phyloP scores from a whole-genome alignment of 2,113 vertebrate species.

The Oriolus oriolus region DNA sequence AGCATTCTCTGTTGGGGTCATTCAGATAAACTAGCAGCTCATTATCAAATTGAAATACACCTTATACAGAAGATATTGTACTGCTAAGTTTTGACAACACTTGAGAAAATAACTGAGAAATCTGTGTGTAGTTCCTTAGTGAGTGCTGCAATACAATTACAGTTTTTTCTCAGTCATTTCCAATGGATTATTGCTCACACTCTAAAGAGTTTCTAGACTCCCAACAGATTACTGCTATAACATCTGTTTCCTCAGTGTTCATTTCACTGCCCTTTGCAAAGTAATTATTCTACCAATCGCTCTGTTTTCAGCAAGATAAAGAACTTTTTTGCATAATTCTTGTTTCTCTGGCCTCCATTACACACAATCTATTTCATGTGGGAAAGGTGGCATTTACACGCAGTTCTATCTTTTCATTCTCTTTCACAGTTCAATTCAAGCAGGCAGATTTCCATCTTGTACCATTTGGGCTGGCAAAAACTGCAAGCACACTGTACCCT shows the following conservation, averaged over 20 bases:
- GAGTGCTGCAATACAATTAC: background rate
- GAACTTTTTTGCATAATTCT: background rate
- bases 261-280: background rate
- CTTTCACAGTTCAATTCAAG: background rate
- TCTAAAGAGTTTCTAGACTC: background rate
- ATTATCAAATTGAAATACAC: constrained; percentile 14
- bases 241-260: background rate
- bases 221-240: background rate
- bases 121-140: background rate
- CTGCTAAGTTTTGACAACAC: background rate
- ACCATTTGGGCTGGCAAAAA: background rate
- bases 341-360: background rate
- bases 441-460: background rate
- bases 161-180: background rate
- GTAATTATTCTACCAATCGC: background rate
- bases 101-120: constrained; percentile 4
- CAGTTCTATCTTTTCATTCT: background rate
- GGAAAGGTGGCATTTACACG: background rate
- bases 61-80: background rate
- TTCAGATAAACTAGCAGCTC: background rate
- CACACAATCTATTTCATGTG: background rate
- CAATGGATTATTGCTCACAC: background rate
- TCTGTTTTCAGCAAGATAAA: background rate
- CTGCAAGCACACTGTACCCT: background rate
- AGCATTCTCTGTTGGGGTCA: background rate